Base-by-base conservation (phyloP, 2,888 invertebrate species). In the Drosophila greeni region DNA sequence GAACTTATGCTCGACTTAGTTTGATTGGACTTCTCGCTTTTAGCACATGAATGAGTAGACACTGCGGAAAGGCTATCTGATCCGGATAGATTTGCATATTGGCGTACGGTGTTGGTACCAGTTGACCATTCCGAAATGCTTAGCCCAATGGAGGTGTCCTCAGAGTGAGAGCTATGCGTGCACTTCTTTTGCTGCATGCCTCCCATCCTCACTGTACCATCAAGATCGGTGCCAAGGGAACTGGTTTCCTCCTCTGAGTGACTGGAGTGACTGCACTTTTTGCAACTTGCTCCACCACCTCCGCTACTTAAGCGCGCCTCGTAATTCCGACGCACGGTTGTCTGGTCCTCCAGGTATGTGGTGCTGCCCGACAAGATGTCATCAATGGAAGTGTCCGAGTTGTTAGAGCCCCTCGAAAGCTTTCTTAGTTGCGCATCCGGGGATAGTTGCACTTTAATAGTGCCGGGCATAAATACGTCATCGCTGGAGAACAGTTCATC, bases 71-170 rank as follows among this genome's bases (percentile, higher is more conserved):
- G 89, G 82, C 92, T 92, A 84, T 92, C 92, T 11, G 92, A 92
- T 29, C 93, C 93, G 0, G 94, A 94, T 31, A 94, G 90, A 89
- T 94, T 94, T 45, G 93, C 94, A 79, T 94, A 95, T 85, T 95
- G 94, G 1, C 94, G 92, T 1, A 95, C 95, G 0, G 95, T 95
- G 74, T 94, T 95, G 0, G 95, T 95, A 53, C 95, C 95, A 36
- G 95, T 95, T 0, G 95, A 95, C 95, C 95, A 95, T 84, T 96
- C 95, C 3, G 95, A 95, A 82, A 95, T 93, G 82, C 95, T 95
- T 31, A 95, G 89, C 18, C 95, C 95, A 86, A 95, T 93, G 0
- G 95, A 95, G 0, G 95, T 95, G 81, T 95, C 95, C 88, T 95
- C 95, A 7, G 95, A 95, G 88, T 95, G 95, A 0, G 95, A 94